phyloP scores from a whole-genome alignment of 64 coral and sea anemone genomes.

The Orbicella faveolata region DNA sequence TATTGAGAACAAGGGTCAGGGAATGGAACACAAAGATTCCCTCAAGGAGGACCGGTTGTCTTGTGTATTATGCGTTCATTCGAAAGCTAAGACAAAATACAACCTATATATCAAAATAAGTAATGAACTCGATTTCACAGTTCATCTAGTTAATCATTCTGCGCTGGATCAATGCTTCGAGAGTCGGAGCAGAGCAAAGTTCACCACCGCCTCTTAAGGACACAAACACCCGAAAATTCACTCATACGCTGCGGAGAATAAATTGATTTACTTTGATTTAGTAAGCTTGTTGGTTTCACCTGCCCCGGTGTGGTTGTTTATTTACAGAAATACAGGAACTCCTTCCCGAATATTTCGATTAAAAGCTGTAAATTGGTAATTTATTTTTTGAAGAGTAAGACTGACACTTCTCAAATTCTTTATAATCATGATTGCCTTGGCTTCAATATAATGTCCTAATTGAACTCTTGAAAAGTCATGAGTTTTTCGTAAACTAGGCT shows the following conservation, averaged over 20 bases:
- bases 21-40: background rate
- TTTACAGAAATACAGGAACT: constrained; percentile 41
- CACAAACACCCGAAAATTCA: background rate
- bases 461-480: constrained; percentile 25
- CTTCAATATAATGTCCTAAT: constrained; percentile 31
- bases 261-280: background rate
- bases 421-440: constrained; percentile 16
- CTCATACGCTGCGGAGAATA: background rate
- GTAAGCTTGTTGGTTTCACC: constrained; percentile 4
- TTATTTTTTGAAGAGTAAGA: constrained; percentile 1
- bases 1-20: background rate
- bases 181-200: background rate
- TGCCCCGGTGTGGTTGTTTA: constrained; percentile 19
- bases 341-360: constrained; percentile 20
- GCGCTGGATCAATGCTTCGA: background rate
- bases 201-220: background rate
- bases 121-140: constrained; percentile 20
- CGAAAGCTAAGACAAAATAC: constrained; percentile 1
- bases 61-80: background rate
- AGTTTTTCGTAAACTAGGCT: background rate
- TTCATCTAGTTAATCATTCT: constrained; percentile 16
- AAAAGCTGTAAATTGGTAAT: constrained; percentile 56
- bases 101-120: constrained; percentile 7
- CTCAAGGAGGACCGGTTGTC: background rate
- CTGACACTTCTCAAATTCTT: constrained; percentile 11